Base-by-base conservation (phyloP, 1,140 invertebrate species). In the Brachionus rotundiformis region DNA sequence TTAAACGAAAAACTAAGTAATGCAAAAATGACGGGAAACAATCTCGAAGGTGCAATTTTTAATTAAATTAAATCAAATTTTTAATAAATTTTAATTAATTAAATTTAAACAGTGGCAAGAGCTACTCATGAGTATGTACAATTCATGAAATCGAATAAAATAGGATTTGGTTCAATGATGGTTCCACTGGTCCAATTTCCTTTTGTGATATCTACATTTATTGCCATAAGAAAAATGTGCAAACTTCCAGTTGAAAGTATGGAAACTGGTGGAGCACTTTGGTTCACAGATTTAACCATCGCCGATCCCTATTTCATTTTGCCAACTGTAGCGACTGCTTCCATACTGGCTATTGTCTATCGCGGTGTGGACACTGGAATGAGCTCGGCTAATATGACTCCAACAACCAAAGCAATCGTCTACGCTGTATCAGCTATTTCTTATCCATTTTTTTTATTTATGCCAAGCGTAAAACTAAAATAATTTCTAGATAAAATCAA, bases 281-380 rank as follows among this genome's bases (percentile, higher is more conserved):
- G 96, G 96, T 96, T 98, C 86, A 90, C 90, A 0, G 94, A 99
- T 90, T 90, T 99, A 11, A 95, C 94, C 3, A 83, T 94, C 7
- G 88, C 92, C 29, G 97, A 99, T 90, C 95, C 95, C 10, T 95
- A 91, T 87, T 98, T 93, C 85, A 82, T 94, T 19, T 87, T 99
- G 79, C 97, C 97, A 2, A 1, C 96, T 0, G 88, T 96, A 54
- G 96, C 95, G 1, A 91, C 92, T 86, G 84, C 89, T 0, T 96
- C 95, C 3, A 86, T 98, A 82, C 91, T 89, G 83, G 83, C 92
- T 2, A 95, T 94, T 7, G 91, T 98, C 61, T 92, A 95, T 88
- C 77, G 94, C 13, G 94, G 94, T 77, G 90, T 92, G n/a, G 95
- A 96, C 84, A 88, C 90, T 73, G 91, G 91, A 0, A 90, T 93